These are phyloP conservation scores for Gobionotothen gibberifrons DNA, from an alignment of 2,797 vertebrate species.

Conservation along the genomic window DNA sequence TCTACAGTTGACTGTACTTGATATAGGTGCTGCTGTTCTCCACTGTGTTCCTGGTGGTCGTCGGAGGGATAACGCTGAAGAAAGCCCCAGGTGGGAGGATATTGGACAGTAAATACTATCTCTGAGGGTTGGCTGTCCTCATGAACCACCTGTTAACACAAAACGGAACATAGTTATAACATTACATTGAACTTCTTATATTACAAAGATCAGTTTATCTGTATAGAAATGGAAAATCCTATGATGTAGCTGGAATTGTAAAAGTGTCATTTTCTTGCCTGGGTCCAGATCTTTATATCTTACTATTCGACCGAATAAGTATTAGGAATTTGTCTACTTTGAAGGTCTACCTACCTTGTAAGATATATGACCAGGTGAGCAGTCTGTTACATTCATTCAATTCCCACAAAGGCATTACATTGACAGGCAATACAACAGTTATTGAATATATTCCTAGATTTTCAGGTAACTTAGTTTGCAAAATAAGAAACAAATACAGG, in stretches of 20 bases:
- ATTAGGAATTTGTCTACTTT: not conserved
- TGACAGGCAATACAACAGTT: not conserved
- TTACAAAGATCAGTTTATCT: not conserved
- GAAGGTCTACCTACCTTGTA: not conserved
- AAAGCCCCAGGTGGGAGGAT: conserved; percentile 81
- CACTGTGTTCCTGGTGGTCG: conserved; percentile 26
- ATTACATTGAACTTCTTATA: not conserved
- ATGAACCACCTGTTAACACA: conserved; percentile 84
- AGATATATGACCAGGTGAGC: not conserved
- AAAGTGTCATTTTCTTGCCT: not conserved
- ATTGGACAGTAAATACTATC: conserved; percentile 83
- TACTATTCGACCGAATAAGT: too few species aligned
- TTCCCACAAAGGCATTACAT: not conserved
- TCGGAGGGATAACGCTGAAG: conserved; percentile 74
- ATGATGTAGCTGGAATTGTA: too few species aligned
- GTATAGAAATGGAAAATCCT: not conserved
- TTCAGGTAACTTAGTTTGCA: not conserved
- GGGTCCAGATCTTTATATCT: too few species aligned
- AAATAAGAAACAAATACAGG: not conserved
- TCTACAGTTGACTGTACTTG: conserved; percentile 36
- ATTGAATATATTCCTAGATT: not conserved
- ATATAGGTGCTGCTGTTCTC: conserved; percentile 45
- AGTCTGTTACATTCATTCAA: not conserved
- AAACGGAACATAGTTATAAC: not conserved
- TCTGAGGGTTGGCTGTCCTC: conserved; percentile 86